Evolutionary conservation across 2,797 vertebrate genomes (phyloP).

Genomic region (Sciurus carolinensis): DNA sequence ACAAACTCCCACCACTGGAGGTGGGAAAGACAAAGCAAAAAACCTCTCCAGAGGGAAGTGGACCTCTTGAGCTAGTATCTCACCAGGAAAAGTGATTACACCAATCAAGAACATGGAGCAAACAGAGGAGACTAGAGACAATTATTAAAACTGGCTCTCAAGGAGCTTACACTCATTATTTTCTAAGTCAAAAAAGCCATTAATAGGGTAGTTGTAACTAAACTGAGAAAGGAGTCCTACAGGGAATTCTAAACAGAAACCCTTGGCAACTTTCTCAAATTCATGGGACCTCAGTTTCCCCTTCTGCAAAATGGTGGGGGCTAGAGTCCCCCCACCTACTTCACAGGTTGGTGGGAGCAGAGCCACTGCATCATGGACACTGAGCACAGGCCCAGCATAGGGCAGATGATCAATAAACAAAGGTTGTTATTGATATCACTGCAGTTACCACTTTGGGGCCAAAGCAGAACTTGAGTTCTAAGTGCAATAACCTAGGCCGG

Average conservation of each 20-base stretch:
- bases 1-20: fast-evolving
- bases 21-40: background rate
- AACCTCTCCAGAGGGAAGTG: background rate
- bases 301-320: background rate
- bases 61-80: background rate
- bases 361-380: background rate
- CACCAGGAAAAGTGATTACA: background rate
- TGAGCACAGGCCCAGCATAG: background rate
- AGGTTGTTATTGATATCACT: background rate
- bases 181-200: background rate
- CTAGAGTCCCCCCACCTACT: background rate
- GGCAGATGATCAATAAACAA: background rate
- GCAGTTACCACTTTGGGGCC: background rate
- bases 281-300: background rate
- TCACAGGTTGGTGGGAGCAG: background rate
- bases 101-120: background rate
- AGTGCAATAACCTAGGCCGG: background rate
- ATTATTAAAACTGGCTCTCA: background rate
- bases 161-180: background rate
- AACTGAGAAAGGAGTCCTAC: background rate
- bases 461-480: background rate
- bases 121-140: background rate
- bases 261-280: background rate
- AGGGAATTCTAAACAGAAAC: background rate
- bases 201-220: background rate